A percentile compares a stretch with the other conserved stretches of the same genome.
These are phyloP conservation scores for Exocentrus adspersus DNA, from an alignment of 2,888 invertebrate species.

Conservation along the genomic window DNA sequence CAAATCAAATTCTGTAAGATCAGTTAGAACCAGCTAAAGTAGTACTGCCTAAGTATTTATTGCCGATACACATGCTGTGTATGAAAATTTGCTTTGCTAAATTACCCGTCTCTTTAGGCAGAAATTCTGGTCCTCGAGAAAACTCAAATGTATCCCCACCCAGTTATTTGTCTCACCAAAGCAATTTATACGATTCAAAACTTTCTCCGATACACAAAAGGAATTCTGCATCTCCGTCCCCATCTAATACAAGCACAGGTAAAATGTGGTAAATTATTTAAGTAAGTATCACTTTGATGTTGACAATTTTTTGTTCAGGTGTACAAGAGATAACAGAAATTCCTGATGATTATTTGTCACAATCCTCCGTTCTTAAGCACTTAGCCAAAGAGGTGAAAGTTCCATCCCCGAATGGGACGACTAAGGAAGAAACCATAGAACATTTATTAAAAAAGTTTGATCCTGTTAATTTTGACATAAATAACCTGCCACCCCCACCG, in stretches of 20 bases:
- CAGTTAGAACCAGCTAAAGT: too few species aligned
- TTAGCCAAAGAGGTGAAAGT: constrained; percentile 80
- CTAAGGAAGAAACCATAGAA: constrained; percentile 44
- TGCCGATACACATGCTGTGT: too few species aligned
- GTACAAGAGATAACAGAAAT: constrained; percentile 83
- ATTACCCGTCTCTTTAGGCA: constrained; percentile 57
- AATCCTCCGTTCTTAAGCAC: constrained; percentile 85
- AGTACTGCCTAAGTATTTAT: too few species aligned
- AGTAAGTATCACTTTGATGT: constrained; percentile 9
- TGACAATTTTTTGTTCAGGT: constrained; percentile 46
- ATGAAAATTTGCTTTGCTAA: too few species aligned
- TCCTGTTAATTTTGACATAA: constrained; percentile 50
- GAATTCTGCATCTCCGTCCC: constrained; percentile 58
- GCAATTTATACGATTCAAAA: constrained; percentile 55
- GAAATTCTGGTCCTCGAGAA: constrained; percentile 61
- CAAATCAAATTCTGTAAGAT: too few species aligned
- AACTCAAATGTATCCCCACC: constrained; percentile 52
- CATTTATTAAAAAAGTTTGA: constrained; percentile 47
- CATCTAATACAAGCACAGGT: constrained; percentile 54
- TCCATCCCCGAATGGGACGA: constrained; percentile 52
- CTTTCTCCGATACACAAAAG: constrained; percentile 57
- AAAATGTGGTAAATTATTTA: constrained; percentile 24
- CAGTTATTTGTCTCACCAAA: constrained; percentile 54
- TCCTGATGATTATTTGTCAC: constrained; percentile 84
- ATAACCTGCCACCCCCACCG: constrained; percentile 58